A percentile compares a stretch with the other conserved stretches of the same genome.
Evolutionary conservation across 2,113 vertebrate genomes (phyloP).

Genomic region (Petromus typicus): DNA sequence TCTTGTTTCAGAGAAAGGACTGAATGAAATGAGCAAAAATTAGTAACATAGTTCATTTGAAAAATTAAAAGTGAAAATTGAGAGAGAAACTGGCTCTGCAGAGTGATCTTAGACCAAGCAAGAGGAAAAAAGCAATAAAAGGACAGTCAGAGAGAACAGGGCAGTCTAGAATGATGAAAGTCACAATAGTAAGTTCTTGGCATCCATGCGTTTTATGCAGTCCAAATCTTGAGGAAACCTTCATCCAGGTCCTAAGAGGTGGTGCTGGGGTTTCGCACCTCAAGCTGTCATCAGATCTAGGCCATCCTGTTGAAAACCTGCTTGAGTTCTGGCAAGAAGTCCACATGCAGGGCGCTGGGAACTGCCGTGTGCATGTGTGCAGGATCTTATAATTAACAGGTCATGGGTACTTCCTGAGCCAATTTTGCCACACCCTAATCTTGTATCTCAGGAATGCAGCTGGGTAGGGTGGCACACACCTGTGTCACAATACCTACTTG

Average conservation of each 20-base stretch:
- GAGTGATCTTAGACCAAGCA: background rate
- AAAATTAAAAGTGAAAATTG: background rate
- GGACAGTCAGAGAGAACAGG: background rate
- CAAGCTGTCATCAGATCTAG: background rate
- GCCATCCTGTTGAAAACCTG: background rate
- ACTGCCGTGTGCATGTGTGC: background rate
- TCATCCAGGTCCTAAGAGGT: background rate
- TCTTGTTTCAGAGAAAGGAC: background rate
- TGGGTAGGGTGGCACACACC: background rate
- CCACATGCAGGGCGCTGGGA: background rate
- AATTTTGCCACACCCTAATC: background rate
- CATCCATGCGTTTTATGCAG: background rate
- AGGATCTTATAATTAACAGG: background rate
- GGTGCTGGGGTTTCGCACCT: background rate
- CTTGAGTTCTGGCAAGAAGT: background rate
- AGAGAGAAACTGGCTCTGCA: background rate
- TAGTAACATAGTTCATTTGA: background rate
- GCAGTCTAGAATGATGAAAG: background rate
- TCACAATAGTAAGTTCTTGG: background rate
- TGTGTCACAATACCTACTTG: background rate
- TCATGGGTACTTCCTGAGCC: background rate
- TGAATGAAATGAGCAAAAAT: background rate
- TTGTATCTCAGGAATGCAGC: background rate
- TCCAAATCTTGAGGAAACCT: background rate
- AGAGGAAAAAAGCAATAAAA: background rate